Base-by-base conservation (phyloP, 1,140 invertebrate genomes). In the Psilanteris sp. region DNA sequence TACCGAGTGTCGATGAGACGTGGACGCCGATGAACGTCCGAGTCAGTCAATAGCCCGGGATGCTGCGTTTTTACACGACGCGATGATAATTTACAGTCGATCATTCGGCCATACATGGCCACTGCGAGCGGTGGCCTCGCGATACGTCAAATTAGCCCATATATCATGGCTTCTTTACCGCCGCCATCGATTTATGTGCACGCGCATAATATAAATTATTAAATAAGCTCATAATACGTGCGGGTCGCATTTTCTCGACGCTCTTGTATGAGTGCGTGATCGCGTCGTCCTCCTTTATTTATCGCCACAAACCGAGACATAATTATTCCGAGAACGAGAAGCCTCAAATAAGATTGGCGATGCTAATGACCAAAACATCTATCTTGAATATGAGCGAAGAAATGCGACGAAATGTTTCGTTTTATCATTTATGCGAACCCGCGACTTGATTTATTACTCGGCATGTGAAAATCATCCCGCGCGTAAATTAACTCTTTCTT, bases 151-250 rank as follows among this genome's bases (percentile, higher is more conserved):
- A 88, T 88, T 87, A 87, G 84, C 82, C 77, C 83, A 82, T 89
- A 88, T 81, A 88, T 89, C 87, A 88, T 88, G 84, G 43, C 73
- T 85, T 87, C 84, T 87, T 87, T 82, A 80, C 68, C 77, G 57
- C 59, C 77, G 77, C 52, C 57, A 39, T 82, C 83, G 83, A 88
- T 89, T 89, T 88, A 89, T 89, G 85, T 85, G 75, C 77, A 76
- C 77, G 79, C 79, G 85, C 85, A 86, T 88, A 87, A 88, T 87
- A 86, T 88, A 87, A 87, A 88, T 88, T 88, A 89, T 88, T 88
- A 87, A 88, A 88, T 87, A 84, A 83, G 70, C 67, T 70, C 62
- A 66, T 76, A 67, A 77, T 77, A 59, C 44, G 48, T 64, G 57
- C 64, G 55, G 34, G 37, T 46, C 44, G 39, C 61, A 62, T 71